phyloP scores from a whole-genome alignment of 2,888 invertebrate genomes.

The Drosophila putrida region DNA sequence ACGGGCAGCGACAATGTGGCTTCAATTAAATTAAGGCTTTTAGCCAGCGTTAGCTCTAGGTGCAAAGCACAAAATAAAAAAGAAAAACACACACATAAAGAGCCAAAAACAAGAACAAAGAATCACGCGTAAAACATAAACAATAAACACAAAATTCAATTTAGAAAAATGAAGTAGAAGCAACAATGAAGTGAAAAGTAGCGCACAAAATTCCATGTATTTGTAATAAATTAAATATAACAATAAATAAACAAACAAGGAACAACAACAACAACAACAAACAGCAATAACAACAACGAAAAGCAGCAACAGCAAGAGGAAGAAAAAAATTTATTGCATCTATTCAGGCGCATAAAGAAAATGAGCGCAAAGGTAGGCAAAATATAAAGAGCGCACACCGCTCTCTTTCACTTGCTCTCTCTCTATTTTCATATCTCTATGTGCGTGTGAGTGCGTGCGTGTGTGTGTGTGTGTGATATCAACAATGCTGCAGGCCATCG shows the following conservation, averaged over 20 bases:
- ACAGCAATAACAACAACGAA: slow-evolving; percentile 12
- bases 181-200: slow-evolving; percentile 11
- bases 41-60: slow-evolving; percentile 11
- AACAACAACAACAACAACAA: slow-evolving; percentile 5
- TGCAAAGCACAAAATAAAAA: neutral
- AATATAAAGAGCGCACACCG: slow-evolving; percentile 40
- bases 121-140: slow-evolving; percentile 11
- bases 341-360: slow-evolving; percentile 75
- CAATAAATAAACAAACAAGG: neutral
- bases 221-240: neutral
- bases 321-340: slow-evolving; percentile 64
- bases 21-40: slow-evolving; percentile 10
- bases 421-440: neutral
- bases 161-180: neutral
- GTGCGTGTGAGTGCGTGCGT: slow-evolving; percentile 15
- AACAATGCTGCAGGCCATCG: slow-evolving; percentile 44
- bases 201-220: slow-evolving; percentile 5
- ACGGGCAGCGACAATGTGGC: slow-evolving; percentile 26
- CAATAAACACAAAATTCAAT: neutral
- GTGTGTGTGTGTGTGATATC: slow-evolving; percentile 38
- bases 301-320: slow-evolving; percentile 29
- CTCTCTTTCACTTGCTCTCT: slow-evolving; percentile 6
- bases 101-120: neutral
- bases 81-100: neutral
- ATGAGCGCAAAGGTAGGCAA: slow-evolving; percentile 76